Evolutionary conservation across 2,113 vertebrate genomes (phyloP).

Genomic region (Vimba vimba): DNA sequence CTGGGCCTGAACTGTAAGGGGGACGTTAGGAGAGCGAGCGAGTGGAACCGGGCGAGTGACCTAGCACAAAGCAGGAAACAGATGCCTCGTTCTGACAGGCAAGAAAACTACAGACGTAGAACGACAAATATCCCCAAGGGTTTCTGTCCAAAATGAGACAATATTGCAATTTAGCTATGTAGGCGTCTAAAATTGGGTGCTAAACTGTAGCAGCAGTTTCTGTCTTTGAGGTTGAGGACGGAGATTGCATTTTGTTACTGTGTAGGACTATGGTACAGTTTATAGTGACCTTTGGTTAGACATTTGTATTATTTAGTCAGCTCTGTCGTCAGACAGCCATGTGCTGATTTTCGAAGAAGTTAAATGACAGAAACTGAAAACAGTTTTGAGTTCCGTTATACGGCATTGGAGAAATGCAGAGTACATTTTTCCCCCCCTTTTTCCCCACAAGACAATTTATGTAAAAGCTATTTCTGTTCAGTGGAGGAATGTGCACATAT

Average conservation of each 20-base stretch:
- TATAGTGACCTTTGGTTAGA: neutral
- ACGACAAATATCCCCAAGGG: conserved; percentile 76
- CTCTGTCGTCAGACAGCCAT: neutral
- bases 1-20: conserved; percentile 46
- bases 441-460: neutral
- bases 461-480: neutral
- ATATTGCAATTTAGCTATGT: conserved; percentile 20
- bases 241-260: neutral
- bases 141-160: conserved; percentile 51
- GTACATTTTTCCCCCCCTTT: neutral
- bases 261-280: neutral
- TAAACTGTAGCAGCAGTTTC: neutral
- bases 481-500: neutral
- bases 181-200: neutral
- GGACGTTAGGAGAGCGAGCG: conserved; percentile 62
- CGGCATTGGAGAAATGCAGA: neutral
- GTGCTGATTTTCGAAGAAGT: conserved; percentile 5
- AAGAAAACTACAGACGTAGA: conserved; percentile 73
- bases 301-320: neutral
- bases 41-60: conserved; percentile 72
- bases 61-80: conserved; percentile 81
- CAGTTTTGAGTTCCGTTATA: neutral
- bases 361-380: conserved; percentile 23
- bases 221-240: neutral
- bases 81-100: conserved; percentile 77